Percentiles rank a stretch among this genome's conserved stretches.
These are phyloP conservation scores for Xylota segnis DNA, from an alignment of 2,888 invertebrate genomes.

Conservation along the genomic window DNA sequence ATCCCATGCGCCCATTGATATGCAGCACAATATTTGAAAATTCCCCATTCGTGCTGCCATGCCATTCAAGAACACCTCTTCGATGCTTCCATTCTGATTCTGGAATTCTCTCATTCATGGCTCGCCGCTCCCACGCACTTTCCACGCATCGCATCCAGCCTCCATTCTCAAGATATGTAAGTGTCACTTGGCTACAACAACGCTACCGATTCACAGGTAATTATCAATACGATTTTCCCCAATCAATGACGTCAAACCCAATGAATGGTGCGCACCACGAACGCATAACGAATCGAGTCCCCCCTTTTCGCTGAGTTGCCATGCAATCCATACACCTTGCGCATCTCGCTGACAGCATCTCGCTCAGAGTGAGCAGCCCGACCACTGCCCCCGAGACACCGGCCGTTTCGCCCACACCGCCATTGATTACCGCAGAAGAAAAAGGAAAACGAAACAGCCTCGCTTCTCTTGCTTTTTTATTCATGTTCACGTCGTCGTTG, in stretches of 20 bases:
- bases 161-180: conserved; percentile 18
- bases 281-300: neutral
- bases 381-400: conserved; percentile 12
- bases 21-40: neutral
- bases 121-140: conserved; percentile 35
- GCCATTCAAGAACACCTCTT: conserved; percentile 35
- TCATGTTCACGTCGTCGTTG: conserved; percentile 53
- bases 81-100: conserved; percentile 20
- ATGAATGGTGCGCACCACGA: conserved; percentile 53
- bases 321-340: neutral
- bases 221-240: conserved; percentile 55
- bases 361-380: conserved; percentile 61
- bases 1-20: conserved; percentile 27
- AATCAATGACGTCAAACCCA: conserved; percentile 71
- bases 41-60: neutral
- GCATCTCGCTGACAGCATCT: conserved; percentile 52
- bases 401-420: conserved; percentile 35
- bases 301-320: conserved; percentile 57
- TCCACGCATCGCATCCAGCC: neutral
- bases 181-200: conserved; percentile 1
- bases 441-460: conserved; percentile 26
- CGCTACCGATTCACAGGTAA: conserved; percentile 34
- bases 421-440: conserved; percentile 18
- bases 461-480: conserved; percentile 2
- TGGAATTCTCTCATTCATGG: conserved; percentile 18